These are phyloP conservation scores for Phrynosoma platyrhinos DNA, from an alignment of 2,113 vertebrate genomes.

Conservation along the genomic window DNA sequence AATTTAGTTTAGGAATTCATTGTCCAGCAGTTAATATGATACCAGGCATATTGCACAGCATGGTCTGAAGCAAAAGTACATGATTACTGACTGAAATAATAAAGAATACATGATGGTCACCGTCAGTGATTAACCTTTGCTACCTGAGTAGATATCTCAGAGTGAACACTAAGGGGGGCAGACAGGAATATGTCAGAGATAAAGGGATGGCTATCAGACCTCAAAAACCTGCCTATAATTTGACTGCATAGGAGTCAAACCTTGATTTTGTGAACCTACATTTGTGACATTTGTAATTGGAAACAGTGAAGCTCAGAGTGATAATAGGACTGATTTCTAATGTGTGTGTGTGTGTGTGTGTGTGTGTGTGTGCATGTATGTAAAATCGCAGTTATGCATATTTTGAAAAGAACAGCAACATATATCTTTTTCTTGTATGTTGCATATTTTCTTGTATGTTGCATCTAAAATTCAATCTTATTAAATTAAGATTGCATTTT, in stretches of 20 bases:
- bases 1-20: slow-evolving; percentile 10
- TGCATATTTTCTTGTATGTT: too few relatives aligned
- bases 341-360: too few relatives aligned
- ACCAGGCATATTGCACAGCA: not conserved
- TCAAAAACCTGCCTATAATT: not conserved
- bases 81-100: slow-evolving; percentile 18
- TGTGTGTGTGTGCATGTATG: too few relatives aligned
- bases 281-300: not conserved
- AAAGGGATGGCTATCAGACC: not conserved
- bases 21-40: slow-evolving; percentile 10
- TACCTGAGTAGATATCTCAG: not conserved
- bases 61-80: not conserved
- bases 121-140: slow-evolving; percentile 1
- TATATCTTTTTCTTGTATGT: not conserved
- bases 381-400: slow-evolving; percentile 19
- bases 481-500: slow-evolving; percentile 4
- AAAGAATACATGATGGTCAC: not conserved
- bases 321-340: not conserved
- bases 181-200: fast-evolving
- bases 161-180: not conserved
- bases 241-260: too few relatives aligned
- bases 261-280: not conserved
- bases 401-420: not conserved
- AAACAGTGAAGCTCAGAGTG: not conserved
- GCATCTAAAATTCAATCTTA: too few relatives aligned